phyloP scores from a whole-genome alignment of 1,140 invertebrate genomes.

The Cherax destructor region DNA sequence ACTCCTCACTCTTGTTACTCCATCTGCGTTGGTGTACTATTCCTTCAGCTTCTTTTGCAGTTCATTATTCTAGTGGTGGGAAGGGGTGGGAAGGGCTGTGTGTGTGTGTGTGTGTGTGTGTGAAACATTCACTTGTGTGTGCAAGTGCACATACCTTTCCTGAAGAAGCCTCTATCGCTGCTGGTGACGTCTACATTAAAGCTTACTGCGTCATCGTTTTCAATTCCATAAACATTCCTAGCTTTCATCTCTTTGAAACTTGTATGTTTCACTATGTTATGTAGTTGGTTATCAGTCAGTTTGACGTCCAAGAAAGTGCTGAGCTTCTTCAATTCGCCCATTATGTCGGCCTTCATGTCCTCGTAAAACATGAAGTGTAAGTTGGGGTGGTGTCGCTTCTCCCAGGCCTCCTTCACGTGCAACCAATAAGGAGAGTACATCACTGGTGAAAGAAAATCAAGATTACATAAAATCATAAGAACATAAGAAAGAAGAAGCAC shows the following conservation, averaged over 20 bases:
- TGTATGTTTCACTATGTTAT: conserved; percentile 49
- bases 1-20: too few species aligned
- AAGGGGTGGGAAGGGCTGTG: too few species aligned
- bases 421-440: conserved; percentile 51
- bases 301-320: conserved; percentile 33
- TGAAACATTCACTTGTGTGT: too few species aligned
- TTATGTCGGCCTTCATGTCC: conserved; percentile 82
- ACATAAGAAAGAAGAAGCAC: too few species aligned
- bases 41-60: too few species aligned
- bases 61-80: too few species aligned
- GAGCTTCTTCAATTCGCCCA: conserved; percentile 34
- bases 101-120: too few species aligned
- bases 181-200: conserved; percentile 38
- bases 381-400: conserved; percentile 83
- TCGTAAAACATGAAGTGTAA: conserved; percentile 89
- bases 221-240: conserved; percentile 11
- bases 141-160: conserved; percentile 52
- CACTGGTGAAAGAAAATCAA: background rate
- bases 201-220: background rate
- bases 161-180: conserved; percentile 68
- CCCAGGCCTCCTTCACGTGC: conserved; percentile 80
- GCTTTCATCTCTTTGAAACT: conserved; percentile 67
- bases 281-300: conserved; percentile 43
- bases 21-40: too few species aligned
- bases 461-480: too few species aligned